These are phyloP conservation scores for Pangasianodon hypophthalmus DNA, from an alignment of 2,113 vertebrate genomes.

Conservation along the genomic window DNA sequence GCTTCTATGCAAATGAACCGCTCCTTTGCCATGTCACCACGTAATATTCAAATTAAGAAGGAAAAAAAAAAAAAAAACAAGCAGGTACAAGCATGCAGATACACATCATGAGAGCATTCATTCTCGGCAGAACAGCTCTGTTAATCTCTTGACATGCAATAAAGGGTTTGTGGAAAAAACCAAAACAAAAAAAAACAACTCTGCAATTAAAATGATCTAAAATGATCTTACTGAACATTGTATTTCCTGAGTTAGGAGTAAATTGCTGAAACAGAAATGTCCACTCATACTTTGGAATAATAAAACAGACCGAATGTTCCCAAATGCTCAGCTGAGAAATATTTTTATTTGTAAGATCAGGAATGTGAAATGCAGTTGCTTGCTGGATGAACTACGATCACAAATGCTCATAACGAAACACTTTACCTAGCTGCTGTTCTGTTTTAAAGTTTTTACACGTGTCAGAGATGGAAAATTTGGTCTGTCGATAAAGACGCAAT, in stretches of 20 bases:
- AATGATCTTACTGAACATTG: not conserved
- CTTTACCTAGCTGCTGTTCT: not conserved
- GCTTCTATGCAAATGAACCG: not conserved
- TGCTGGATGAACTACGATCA: not conserved
- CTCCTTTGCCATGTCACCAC: not conserved
- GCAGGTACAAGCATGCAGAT: not conserved
- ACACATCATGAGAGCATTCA: not conserved
- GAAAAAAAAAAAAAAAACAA: not conserved
- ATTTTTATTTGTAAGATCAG: not conserved
- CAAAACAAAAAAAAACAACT: not conserved
- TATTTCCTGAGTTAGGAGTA: not conserved
- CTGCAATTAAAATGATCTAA: not conserved
- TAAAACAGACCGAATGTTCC: not conserved
- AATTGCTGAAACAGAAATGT: not conserved
- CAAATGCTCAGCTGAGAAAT: not conserved
- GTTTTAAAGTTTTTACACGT: not conserved
- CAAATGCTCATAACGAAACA: not conserved
- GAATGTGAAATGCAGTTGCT: not conserved
- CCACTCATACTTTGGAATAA: not conserved
- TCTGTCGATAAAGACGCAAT: not conserved
- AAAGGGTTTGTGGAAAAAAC: not conserved
- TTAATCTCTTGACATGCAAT: not conserved
- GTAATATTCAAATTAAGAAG: not conserved
- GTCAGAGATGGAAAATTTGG: not conserved
- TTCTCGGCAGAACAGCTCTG: not conserved